Evolutionary conservation across 2,797 vertebrate species (phyloP).

Genomic region (Sebastes glaucus): DNA sequence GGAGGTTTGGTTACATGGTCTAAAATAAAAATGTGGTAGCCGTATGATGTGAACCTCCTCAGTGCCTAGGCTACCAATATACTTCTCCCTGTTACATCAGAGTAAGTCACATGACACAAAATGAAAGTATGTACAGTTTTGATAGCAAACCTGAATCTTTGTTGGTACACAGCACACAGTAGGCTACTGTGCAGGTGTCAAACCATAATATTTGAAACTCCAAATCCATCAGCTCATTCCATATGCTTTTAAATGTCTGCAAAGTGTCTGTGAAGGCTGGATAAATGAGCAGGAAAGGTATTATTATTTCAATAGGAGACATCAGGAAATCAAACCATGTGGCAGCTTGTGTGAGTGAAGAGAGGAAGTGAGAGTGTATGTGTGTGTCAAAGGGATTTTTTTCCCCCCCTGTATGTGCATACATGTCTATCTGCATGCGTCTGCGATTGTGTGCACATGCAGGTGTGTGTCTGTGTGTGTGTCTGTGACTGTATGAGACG

Average conservation of each 20-base stretch:
- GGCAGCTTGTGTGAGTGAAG: conserved; percentile 30
- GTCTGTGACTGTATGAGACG: not conserved
- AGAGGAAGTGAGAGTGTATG: not conserved
- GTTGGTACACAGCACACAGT: not conserved
- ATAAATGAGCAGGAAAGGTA: conserved; percentile 50
- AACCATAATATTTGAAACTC: conserved; percentile 6
- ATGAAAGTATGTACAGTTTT: not conserved
- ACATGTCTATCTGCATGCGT: not conserved
- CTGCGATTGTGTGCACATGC: not conserved
- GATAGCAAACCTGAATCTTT: not conserved
- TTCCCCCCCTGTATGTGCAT: not conserved
- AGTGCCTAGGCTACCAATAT: not conserved
- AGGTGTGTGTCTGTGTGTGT: not conserved
- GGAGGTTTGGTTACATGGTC: not conserved
- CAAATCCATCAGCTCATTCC: conserved; percentile 28
- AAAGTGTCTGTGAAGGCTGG: conserved; percentile 18
- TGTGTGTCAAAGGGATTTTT: not conserved
- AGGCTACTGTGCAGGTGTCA: not conserved
- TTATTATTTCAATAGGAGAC: conserved; percentile 62
- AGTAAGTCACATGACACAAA: not conserved
- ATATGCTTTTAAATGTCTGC: conserved; percentile 14
- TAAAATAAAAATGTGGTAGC: not conserved
- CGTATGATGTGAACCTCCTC: not conserved
- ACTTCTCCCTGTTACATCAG: not conserved
- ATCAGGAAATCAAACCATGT: conserved; percentile 49